phyloP scores from a whole-genome alignment of 1,140 invertebrate species.

The Penaeus chinensis region DNA sequence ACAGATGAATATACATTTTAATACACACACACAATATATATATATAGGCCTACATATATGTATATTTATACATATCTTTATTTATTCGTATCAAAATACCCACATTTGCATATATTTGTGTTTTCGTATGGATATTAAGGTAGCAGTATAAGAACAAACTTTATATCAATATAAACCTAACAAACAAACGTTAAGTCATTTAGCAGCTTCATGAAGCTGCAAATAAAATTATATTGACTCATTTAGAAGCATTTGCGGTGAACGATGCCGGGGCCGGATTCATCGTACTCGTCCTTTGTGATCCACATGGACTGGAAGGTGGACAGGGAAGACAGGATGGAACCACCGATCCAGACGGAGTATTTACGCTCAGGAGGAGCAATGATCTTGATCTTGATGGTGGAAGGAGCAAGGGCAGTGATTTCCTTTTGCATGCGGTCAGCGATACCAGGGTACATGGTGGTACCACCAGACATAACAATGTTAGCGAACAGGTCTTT shows the following conservation, averaged over 20 bases:
- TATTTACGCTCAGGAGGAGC: conserved; percentile 45
- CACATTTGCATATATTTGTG: no score
- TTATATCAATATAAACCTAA: no score
- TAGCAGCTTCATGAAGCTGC: no score
- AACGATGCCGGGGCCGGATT: conserved; percentile 69
- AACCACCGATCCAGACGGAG: conserved; percentile 52
- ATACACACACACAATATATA: no score
- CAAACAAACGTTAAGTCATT: no score
- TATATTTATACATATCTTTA: no score
- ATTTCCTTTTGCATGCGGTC: conserved; percentile 75
- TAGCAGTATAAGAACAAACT: no score
- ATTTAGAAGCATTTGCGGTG: conserved; percentile 75
- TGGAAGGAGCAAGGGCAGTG: conserved; percentile 72
- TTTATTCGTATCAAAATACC: no score
- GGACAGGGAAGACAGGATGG: conserved; percentile 36
- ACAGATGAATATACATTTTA: no score
- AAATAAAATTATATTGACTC: conserved; percentile 43
- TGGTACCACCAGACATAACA: conserved; percentile 75
- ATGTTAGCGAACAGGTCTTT: conserved; percentile 87
- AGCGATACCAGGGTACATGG: conserved; percentile 75
- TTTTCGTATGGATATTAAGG: no score
- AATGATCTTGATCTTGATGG: conserved; percentile 75
- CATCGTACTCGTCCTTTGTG: conserved; percentile 35
- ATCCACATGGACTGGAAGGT: conserved; percentile 45
- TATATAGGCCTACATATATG: no score